Evolutionary conservation across 2,888 invertebrate genomes (phyloP).

Genomic region (Tipula helvola): DNA sequence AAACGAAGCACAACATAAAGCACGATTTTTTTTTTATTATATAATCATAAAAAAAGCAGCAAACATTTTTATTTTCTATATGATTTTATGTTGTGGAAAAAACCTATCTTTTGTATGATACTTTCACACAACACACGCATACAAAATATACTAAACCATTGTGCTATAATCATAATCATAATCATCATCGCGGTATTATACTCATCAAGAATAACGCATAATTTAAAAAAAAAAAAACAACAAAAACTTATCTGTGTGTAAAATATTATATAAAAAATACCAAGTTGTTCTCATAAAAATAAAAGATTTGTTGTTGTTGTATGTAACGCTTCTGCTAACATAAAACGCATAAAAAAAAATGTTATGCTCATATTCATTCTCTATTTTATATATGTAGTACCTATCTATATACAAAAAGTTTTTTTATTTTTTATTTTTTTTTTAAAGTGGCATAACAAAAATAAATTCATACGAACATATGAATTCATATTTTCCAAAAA

Average conservation of each 20-base stretch:
- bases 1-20: neutral
- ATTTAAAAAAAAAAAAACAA: neutral
- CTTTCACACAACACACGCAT: neutral
- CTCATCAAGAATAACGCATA: neutral
- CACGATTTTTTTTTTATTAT: neutral
- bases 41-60: neutral
- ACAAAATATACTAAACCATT: neutral
- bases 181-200: neutral
- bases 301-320: neutral
- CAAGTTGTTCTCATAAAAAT: neutral
- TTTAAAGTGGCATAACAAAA: neutral
- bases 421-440: neutral
- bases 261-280: neutral
- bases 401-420: no score
- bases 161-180: neutral
- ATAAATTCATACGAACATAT: neutral
- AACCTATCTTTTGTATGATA: neutral
- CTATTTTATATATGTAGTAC: neutral
- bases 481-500: slow-evolving; percentile 6
- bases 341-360: neutral
- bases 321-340: neutral
- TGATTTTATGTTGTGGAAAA: neutral
- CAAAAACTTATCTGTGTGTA: neutral
- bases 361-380: neutral
- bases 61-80: neutral